A percentile compares a stretch with the other conserved stretches of the same genome.
phyloP scores from a whole-genome alignment of 2,888 invertebrate species.

The Dryobotodes eremita region DNA sequence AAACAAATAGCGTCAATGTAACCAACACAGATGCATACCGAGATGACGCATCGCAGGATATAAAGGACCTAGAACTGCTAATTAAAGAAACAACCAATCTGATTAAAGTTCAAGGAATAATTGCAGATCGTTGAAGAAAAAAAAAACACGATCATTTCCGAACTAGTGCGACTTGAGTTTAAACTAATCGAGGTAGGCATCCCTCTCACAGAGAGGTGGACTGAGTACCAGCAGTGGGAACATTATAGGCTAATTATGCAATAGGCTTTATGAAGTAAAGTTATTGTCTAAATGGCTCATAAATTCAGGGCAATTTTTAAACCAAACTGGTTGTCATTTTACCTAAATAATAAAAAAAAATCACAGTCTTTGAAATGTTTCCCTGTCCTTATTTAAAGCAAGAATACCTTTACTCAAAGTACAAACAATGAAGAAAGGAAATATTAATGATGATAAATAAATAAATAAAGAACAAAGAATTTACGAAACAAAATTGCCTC shows the following conservation, averaged over 20 bases:
- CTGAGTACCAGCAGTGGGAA: neutral
- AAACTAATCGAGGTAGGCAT: neutral
- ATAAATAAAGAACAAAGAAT: slow-evolving; percentile 44
- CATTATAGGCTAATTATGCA: neutral
- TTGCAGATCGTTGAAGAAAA: neutral
- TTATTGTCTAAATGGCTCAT: neutral
- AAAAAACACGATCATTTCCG: neutral
- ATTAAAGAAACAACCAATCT: neutral
- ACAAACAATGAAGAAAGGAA: slow-evolving; percentile 27
- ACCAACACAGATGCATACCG: neutral
- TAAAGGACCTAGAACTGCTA: neutral
- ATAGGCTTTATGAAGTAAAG: too few species aligned
- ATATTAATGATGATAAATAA: slow-evolving; percentile 42
- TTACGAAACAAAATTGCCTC: slow-evolving; percentile 38
- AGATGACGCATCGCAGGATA: neutral
- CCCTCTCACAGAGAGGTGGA: neutral
- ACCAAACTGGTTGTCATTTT: neutral
- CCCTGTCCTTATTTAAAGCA: neutral
- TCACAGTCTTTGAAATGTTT: slow-evolving; percentile 4
- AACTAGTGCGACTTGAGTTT: neutral
- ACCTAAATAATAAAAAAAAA: neutral
- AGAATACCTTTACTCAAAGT: slow-evolving; percentile 16
- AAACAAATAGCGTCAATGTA: neutral
- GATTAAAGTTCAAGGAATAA: neutral
- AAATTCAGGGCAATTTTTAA: neutral